phyloP scores from a whole-genome alignment of 2,113 vertebrate species.

The Caranx ignobilis region DNA sequence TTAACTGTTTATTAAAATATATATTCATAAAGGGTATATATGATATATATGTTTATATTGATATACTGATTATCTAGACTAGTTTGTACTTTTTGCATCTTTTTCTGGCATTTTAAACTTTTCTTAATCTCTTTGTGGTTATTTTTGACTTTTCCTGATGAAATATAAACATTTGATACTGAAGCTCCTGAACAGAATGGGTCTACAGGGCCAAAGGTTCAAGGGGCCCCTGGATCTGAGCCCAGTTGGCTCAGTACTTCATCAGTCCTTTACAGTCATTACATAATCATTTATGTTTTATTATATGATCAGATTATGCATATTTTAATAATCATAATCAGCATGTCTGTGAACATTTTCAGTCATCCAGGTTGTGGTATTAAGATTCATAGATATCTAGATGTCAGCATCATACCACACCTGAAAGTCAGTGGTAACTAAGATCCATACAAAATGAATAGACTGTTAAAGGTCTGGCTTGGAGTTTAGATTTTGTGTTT shows the following conservation, averaged over 20 bases:
- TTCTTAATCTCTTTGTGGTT: neutral
- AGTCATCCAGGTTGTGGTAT: too few species aligned
- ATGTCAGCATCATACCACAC: neutral
- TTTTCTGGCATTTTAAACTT: neutral
- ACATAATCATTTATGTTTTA: neutral
- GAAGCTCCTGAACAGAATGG: neutral
- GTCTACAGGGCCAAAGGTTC: neutral
- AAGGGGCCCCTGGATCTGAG: neutral
- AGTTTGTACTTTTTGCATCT: neutral
- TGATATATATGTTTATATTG: too few species aligned
- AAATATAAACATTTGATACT: neutral
- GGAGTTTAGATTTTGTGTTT: neutral
- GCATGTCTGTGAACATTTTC: too few species aligned
- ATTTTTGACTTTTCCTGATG: neutral
- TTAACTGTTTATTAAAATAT: too few species aligned
- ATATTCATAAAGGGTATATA: too few species aligned
- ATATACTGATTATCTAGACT: too few species aligned
- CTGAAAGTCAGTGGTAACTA: neutral
- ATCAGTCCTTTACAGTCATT: neutral
- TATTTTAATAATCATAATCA: neutral
- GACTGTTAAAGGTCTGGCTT: neutral
- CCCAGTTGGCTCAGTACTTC: neutral
- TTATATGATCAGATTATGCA: neutral
- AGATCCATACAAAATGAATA: neutral
- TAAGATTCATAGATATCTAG: too few species aligned